phyloP scores from a whole-genome alignment of 1,140 invertebrate genomes.

The Papilio xuthus region DNA sequence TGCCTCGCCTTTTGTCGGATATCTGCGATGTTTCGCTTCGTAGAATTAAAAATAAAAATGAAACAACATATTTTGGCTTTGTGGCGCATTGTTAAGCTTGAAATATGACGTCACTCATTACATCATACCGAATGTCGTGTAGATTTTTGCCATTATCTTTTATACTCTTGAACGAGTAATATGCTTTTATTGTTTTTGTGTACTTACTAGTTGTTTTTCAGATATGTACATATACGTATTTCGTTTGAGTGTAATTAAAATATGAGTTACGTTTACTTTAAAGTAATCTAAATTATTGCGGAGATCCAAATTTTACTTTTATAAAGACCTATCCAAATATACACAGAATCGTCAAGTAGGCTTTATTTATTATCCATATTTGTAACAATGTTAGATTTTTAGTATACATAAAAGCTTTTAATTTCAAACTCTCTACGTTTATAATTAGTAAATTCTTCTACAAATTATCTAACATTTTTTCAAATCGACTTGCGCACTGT shows the following conservation, averaged over 20 bases:
- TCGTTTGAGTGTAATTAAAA: too few species aligned
- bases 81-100: constrained; percentile 7
- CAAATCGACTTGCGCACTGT: not conserved
- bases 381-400: not conserved
- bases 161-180: not conserved
- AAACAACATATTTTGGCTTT: not conserved
- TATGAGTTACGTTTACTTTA: too few species aligned
- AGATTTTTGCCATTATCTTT: not conserved
- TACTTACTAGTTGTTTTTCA: not conserved
- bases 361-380: not conserved
- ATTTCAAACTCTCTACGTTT: not conserved
- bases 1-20: not conserved
- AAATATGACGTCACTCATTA: constrained; percentile 5
- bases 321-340: not conserved
- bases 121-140: not conserved
- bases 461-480: not conserved
- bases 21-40: not conserved
- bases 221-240: too few species aligned
- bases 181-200: not conserved
- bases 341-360: not conserved
- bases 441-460: not conserved
- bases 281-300: too few species aligned
- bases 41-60: not conserved
- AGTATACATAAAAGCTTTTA: not conserved
- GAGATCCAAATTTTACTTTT: not conserved